Evolutionary conservation across 2,797 vertebrate genomes (phyloP).

Genomic region (Semotilus atromaculatus): DNA sequence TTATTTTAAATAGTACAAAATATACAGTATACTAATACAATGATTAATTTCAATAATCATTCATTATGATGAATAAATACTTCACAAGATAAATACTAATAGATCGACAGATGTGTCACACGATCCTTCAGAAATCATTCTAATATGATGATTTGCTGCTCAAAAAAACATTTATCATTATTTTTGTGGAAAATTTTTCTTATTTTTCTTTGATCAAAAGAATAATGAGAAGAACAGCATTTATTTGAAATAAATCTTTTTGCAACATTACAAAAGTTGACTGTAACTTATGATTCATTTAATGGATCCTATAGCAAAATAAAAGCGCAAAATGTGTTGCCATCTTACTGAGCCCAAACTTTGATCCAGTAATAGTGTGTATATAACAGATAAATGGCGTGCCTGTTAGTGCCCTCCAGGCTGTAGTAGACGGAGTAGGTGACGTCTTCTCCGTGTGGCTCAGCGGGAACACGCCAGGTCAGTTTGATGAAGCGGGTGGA

Average conservation of each 20-base stretch:
- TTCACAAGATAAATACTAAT: too few relatives aligned
- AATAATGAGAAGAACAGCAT: background rate
- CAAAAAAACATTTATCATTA: background rate
- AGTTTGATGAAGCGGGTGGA: slow-evolving; percentile 98
- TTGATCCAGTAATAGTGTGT: background rate
- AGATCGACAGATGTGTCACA: background rate
- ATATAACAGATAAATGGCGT: slow-evolving; percentile 26
- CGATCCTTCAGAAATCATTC: background rate
- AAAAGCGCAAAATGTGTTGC: background rate
- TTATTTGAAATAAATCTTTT: background rate
- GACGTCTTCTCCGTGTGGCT: slow-evolving; percentile 92
- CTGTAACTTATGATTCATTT: background rate
- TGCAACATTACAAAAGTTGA: background rate
- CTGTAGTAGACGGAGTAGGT: slow-evolving; percentile 97
- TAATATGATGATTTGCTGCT: background rate
- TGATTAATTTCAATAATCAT: too few relatives aligned
- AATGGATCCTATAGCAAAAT: background rate
- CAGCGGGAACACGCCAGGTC: slow-evolving; percentile 92
- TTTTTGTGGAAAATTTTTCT: background rate
- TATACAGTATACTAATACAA: too few relatives aligned
- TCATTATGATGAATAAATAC: background rate
- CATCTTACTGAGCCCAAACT: background rate
- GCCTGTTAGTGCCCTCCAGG: slow-evolving; percentile 92
- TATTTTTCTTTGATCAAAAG: background rate
- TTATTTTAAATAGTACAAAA: background rate